Evolutionary conservation across 2,113 vertebrate genomes (phyloP).

Genomic region (Cinclus cinclus): DNA sequence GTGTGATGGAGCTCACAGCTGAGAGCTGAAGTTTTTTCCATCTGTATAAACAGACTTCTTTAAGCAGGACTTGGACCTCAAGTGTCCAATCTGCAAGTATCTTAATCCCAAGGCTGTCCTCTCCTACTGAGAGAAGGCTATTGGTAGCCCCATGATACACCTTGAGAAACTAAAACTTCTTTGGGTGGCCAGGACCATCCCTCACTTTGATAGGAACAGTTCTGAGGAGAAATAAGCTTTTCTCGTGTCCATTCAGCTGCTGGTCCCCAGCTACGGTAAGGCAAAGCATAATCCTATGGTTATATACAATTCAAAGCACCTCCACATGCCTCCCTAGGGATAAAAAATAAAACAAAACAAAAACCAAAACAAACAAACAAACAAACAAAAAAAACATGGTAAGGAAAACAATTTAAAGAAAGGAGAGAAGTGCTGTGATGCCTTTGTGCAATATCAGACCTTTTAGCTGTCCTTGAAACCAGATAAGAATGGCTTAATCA

Average conservation of each 20-base stretch:
- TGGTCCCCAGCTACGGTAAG: fast-evolving
- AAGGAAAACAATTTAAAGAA: neutral
- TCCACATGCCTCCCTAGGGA: neutral
- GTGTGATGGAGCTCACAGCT: neutral
- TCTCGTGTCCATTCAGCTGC: neutral
- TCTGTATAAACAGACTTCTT: neutral
- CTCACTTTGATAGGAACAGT: neutral
- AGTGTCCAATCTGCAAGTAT: neutral
- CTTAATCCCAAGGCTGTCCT: neutral
- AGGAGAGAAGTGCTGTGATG: neutral
- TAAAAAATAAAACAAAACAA: neutral
- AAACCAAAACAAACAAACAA: neutral
- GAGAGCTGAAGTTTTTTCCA: neutral
- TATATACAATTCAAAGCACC: neutral
- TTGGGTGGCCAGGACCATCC: neutral
- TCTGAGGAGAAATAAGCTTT: neutral
- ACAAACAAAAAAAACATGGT: neutral
- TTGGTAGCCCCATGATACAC: neutral
- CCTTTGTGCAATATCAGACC: neutral
- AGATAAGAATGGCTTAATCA: neutral
- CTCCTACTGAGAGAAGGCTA: neutral
- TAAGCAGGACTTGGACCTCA: neutral
- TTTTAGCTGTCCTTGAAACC: neutral
- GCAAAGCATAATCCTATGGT: neutral
- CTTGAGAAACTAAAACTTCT: neutral